phyloP scores from a whole-genome alignment of 2,888 invertebrate genomes.

The Epinotia demarniana region DNA sequence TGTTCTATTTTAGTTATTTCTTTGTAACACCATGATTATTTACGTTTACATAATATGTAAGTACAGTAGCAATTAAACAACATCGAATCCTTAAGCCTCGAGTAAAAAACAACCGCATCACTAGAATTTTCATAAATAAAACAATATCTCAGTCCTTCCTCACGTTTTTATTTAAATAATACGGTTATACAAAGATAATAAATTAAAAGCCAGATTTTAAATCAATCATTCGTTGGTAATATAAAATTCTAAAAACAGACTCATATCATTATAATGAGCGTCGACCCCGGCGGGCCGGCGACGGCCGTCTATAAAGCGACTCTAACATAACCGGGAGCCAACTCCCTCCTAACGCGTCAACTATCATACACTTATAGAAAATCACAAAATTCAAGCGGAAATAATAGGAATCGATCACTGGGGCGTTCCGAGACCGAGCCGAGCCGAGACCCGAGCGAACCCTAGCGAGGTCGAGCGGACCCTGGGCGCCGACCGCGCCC shows the following conservation, averaged over 20 bases:
- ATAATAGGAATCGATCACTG: slow-evolving; percentile 74
- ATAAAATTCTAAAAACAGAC: slow-evolving; percentile 84
- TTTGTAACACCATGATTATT: slow-evolving; percentile 81
- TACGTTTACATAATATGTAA: slow-evolving; percentile 48
- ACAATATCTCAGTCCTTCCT: slow-evolving; percentile 81
- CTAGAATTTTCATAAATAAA: slow-evolving; percentile 77
- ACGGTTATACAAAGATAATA: slow-evolving; percentile 84
- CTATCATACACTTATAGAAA: slow-evolving; percentile 79
- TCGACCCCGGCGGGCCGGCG: slow-evolving; percentile 60
- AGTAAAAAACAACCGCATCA: slow-evolving; percentile 51
- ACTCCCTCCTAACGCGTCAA: slow-evolving; percentile 78
- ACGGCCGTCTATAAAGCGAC: slow-evolving; percentile 78
- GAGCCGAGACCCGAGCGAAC: neutral
- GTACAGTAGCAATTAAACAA: slow-evolving; percentile 70
- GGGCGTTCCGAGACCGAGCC: slow-evolving; percentile 30
- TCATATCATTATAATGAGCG: slow-evolving; percentile 77
- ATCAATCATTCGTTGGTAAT: slow-evolving; percentile 83
- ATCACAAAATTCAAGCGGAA: slow-evolving; percentile 85
- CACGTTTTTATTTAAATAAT: slow-evolving; percentile 81
- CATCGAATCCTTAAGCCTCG: slow-evolving; percentile 44
- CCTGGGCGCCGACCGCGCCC: too few species aligned
- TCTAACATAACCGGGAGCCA: slow-evolving; percentile 80
- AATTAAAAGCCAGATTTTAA: slow-evolving; percentile 83
- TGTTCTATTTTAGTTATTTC: slow-evolving; percentile 80
- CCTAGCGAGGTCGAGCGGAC: neutral